Base-by-base conservation (phyloP, 1,140 invertebrate species). In the Maconellicoccus hirsutus region DNA sequence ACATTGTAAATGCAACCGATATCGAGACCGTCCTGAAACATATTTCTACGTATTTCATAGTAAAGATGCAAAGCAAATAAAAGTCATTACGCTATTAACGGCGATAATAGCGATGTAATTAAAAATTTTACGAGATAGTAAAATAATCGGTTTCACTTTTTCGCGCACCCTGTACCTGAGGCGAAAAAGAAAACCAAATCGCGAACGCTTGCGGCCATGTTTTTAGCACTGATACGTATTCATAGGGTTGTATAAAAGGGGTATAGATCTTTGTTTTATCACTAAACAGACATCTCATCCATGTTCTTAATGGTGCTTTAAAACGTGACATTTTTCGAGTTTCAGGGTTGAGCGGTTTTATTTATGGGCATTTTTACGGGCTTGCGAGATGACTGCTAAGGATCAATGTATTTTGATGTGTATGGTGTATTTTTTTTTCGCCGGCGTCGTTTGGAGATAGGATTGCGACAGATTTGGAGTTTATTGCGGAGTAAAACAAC, bases 391-490 rank as follows among this genome's bases (percentile, higher is more conserved):
- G 61, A 66, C 61, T 66, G 21, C 22, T 26, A 25, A 66, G 10
- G 61, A 66, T 66, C 61, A 25, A 66, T 66, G 61, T 66, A 66
- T 66, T 66, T 66, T 66, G 22, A 26, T 66, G 61, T 16, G 52
- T 19, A 16, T n/a, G 21, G 22, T 22, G 25, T 26, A 8, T 66
- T 14, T 66, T 66, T 66, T 25, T 66, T 23, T 16, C 42, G 42
- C 42, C 42, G 29, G 29, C 29, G 29, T 52, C 10, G 42, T 19
- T 16, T 16, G 33, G 33, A 6, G 33, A 38, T 6, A 7, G 33
- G 33, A 38, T 38, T 52, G 42, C 42, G n/a, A 52, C 2, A 52
- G 2, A 16, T 14, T 8, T 19, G 10, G 42, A 16, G 42, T 52
- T 19, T 52, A 14, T n/a, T n/a, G n/a, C n/a, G n/a, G n/a, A n/a